These are phyloP conservation scores for Drosophila lini DNA, from an alignment of 1,140 invertebrate genomes.

Conservation along the genomic window DNA sequence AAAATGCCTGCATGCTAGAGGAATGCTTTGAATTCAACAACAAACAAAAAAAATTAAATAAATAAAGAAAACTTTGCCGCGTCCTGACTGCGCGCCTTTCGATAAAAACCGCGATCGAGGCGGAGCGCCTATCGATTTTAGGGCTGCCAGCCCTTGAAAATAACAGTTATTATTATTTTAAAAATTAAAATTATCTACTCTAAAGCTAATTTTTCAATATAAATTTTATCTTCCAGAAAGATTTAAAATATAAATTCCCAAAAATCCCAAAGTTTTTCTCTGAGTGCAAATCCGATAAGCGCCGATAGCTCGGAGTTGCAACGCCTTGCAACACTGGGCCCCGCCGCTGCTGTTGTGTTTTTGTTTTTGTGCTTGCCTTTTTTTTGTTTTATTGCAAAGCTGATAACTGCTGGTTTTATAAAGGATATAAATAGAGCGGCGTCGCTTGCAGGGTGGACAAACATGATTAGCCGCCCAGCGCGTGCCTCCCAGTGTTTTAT, in stretches of 20 bases:
- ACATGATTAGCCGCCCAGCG: constrained; percentile 42
- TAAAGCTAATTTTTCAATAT: no score
- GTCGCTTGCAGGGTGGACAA: constrained; percentile 30
- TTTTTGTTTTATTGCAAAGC: constrained; percentile 38
- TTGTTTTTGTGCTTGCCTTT: constrained; percentile 27
- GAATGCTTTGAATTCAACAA: neutral
- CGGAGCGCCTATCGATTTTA: neutral
- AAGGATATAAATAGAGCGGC: constrained; percentile 41
- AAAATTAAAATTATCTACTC: no score
- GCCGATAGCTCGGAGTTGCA: neutral
- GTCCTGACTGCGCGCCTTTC: constrained; percentile 5
- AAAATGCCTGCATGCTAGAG: constrained; percentile 90
- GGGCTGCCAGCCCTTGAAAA: neutral
- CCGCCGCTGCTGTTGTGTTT: constrained; percentile 14
- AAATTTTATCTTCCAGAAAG: no score
- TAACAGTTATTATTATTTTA: no score
- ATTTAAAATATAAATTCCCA: no score
- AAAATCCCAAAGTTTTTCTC: neutral
- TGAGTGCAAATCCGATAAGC: neutral
- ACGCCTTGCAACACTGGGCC: constrained; percentile 13
- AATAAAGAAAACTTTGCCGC: constrained; percentile 26
- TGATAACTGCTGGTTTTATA: constrained; percentile 35
- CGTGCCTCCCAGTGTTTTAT: constrained; percentile 40
- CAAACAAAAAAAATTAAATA: constrained; percentile 5
- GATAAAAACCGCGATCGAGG: constrained; percentile 4